Evolutionary conservation across 2,888 invertebrate species (phyloP), one percentile per base, ranked within the genome.

Genomic region (Macrophya annulata): DNA sequence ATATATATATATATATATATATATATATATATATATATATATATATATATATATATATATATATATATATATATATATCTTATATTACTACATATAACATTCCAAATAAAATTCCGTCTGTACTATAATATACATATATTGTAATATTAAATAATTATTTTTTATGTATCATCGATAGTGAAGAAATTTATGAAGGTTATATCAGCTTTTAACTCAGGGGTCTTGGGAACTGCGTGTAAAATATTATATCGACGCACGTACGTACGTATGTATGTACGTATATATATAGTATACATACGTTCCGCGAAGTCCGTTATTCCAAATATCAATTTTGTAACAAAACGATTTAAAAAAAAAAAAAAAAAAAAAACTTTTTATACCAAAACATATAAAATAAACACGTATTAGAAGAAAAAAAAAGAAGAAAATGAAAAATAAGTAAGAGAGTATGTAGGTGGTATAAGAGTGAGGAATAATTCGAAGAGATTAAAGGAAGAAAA

Each of bases 141-240:
- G n/a, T 55, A 55, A 55, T 55, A 55, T 55, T 55, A n/a, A n/a
- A 55, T 31, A 55, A n/a, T 55, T 17, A n/a, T 55, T 5, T n/a
- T n/a, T 55, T 55, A 9, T 55, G 17, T n/a, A 77, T 43, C 76
- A 9, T 25, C 37, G 31, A 77, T 48, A 51, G 25, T 31, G 48
- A 51, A 12, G 76, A 37, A n/a, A n/a, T 55, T 55, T 55, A 6
- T 55, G n/a, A 55, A 6, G 2, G 2, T 55, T 55, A n/a, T 76
- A 77, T 77, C 76, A 48, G 31, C 48, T 77, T 25, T 77, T 77
- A 25, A 25, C 48, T 48, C 76, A 25, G 51, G 43, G 76, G 51
- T 55, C 48, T 17, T 25, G 48, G 12, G 21, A 43, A 9, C 10
- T 8, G 9, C 72, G 72, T 55, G 1, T 55, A 55, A 51, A 6